Base-by-base conservation (phyloP, 1,140 invertebrate species). In the Onthophagus taurus region DNA sequence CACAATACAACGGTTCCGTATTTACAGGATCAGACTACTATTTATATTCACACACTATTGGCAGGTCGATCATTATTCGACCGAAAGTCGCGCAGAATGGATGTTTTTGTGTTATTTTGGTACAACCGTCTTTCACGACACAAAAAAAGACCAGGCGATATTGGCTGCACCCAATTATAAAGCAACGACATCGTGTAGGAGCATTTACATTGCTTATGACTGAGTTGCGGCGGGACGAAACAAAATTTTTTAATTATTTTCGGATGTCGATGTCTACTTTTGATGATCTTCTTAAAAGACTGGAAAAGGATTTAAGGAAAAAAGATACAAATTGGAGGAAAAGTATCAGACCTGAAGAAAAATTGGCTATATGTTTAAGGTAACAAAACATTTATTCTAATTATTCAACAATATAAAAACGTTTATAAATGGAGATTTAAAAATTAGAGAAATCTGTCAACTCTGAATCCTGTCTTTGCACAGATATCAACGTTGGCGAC, bases 271-370 rank as follows among this genome's bases (percentile, higher is more conserved):
- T 33, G 14, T 6, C 31, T 33, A 7, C 31, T 6, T 33, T 33
- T 16, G 31, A 33, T 14, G 31, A 33, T 8, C 31, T 33, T 8
- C n/a, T 26, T 26, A 26, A 26, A 26, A 26, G 9, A 14, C 14
- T 33, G 31, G 6, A 33, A 7, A 33, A 33, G 24, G 7, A 26
- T 26, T 26, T 26, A n/a, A 33, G 14, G 14, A 33, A 33, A 33
- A 33, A 33, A 16, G 6, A 33, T 6, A 6, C 31, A 33, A 33
- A 26, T 26, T 7, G 7, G 24, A 26, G 31, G 14, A 33, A 33
- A 33, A 16, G 7, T 16, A 6, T 33, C 14, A 14, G 5, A 9
- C 13, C 5, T 8, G 31, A 33, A 33, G 31, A 33, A 6, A 14
- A 6, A 33, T 33, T 9, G 31, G 31, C 24, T 7, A 26, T 26